Evolutionary conservation across 2,113 vertebrate genomes (phyloP).

Genomic region (Oreochromis niloticus): DNA sequence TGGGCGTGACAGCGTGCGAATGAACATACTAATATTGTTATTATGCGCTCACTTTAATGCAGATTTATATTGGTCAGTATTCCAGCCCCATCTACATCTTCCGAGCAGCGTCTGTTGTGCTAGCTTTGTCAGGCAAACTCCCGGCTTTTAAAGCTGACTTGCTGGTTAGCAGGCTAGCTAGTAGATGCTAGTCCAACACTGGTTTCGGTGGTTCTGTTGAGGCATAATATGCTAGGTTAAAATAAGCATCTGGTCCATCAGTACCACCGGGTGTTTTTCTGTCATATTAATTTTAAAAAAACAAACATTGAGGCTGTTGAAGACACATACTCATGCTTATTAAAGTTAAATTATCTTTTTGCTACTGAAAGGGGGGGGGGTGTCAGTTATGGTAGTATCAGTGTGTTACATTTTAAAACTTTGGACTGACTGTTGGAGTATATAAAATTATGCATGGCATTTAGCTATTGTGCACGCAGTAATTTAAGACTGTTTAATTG

Average conservation of each 20-base stretch:
- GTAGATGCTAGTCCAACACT: slow-evolving; percentile 11
- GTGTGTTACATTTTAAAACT: neutral
- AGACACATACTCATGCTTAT: neutral
- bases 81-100: neutral
- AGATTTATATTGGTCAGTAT: neutral
- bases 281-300: neutral
- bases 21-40: neutral
- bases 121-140: neutral
- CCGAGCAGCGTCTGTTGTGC: neutral
- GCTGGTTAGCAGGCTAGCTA: slow-evolving; percentile 49
- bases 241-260: neutral
- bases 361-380: neutral
- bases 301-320: neutral
- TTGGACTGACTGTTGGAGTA: neutral
- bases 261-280: neutral
- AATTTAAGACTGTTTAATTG: neutral
- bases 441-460: neutral
- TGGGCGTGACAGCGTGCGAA: slow-evolving; percentile 69
- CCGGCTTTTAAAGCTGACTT: slow-evolving; percentile 6
- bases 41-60: neutral
- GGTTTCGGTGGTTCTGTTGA: neutral
- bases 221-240: neutral
- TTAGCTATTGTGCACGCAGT: neutral
- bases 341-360: neutral
- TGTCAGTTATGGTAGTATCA: neutral